Evolutionary conservation across 2,888 invertebrate species (phyloP).

Genomic region (Aphidius colemani): DNA sequence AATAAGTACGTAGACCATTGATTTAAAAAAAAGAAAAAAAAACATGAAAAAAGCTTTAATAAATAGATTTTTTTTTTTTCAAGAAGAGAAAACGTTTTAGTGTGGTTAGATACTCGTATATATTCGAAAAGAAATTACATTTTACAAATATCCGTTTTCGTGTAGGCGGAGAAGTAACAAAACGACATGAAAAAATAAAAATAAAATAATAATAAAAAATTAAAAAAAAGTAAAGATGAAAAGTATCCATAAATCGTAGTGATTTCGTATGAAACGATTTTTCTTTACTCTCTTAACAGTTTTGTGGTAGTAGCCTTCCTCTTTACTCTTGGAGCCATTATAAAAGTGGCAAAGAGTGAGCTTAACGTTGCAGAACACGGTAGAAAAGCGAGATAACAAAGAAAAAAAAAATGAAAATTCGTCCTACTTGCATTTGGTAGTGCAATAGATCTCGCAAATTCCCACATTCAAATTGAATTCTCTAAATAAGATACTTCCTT

Average conservation of each 20-base stretch:
- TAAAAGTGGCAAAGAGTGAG: slow-evolving; percentile 10
- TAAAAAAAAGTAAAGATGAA: not conserved
- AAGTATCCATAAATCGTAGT: slow-evolving; percentile 26
- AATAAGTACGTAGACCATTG: too few species aligned
- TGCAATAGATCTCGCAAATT: not conserved
- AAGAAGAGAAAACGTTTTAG: too few species aligned
- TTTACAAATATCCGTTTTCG: not conserved
- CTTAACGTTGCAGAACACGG: slow-evolving; percentile 16
- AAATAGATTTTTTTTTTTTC: too few species aligned
- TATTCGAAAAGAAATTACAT: not conserved
- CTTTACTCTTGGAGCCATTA: slow-evolving; percentile 7
- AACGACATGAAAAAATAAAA: not conserved
- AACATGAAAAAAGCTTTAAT: too few species aligned
- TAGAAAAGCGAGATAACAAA: not conserved
- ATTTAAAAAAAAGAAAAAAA: too few species aligned
- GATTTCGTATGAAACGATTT: slow-evolving; percentile 25
- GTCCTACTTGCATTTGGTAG: not conserved
- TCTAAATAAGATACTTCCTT: slow-evolving; percentile 38
- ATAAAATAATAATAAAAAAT: not conserved
- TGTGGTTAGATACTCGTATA: too few species aligned
- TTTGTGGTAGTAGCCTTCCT: not conserved
- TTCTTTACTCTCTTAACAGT: slow-evolving; percentile 15
- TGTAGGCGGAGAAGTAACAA: not conserved
- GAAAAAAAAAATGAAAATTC: not conserved
- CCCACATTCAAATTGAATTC: slow-evolving; percentile 50